Conservation (phyloP, 2,797 vertebrate genomes). For the Cirrhinus mrigala region DNA sequence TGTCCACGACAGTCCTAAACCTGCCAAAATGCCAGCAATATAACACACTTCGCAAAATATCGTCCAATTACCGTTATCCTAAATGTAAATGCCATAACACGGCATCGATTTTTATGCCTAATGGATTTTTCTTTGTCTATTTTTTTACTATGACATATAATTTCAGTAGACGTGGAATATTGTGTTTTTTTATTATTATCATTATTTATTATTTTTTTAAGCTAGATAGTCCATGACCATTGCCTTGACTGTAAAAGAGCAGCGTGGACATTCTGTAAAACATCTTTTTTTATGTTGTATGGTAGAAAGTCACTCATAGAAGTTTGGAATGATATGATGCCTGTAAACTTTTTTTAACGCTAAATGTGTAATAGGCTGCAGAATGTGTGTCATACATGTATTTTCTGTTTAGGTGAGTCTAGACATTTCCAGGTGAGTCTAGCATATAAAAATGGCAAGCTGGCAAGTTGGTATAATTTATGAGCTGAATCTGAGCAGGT, state of each 20-base stretch:
- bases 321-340: not conserved
- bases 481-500: slow-evolving; percentile 52
- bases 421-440: slow-evolving; percentile 42
- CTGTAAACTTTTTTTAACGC: not conserved
- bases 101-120: not conserved
- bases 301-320: not conserved
- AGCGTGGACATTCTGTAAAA: not conserved
- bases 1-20: too few relatives aligned
- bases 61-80: too few relatives aligned
- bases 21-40: too few relatives aligned
- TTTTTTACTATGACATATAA: not conserved
- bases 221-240: too few relatives aligned
- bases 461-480: slow-evolving; percentile 54
- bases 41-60: too few relatives aligned
- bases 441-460: slow-evolving; percentile 44
- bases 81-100: not conserved
- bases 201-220: not conserved
- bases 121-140: not conserved
- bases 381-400: slow-evolving; percentile 23
- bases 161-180: not conserved
- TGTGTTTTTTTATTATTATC: not conserved
- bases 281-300: not conserved
- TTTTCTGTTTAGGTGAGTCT: slow-evolving; percentile 25
- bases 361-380: not conserved
- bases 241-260: not conserved